phyloP scores from a whole-genome alignment of 1,140 invertebrate species.

The Drosophila kikkawai region DNA sequence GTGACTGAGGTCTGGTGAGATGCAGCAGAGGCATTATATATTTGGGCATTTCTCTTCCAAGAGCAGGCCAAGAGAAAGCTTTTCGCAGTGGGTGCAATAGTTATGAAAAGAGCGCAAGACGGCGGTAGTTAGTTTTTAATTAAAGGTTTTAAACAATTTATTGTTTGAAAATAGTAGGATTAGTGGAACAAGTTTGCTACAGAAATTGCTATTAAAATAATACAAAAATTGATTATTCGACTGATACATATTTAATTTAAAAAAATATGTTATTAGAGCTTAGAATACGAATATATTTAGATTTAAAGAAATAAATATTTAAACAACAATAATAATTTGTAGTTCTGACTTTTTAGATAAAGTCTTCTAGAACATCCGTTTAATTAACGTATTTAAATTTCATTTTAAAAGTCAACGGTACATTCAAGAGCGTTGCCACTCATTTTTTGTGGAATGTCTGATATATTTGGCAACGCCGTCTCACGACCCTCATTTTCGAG shows the following conservation, averaged over 20 bases:
- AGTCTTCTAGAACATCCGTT: not conserved
- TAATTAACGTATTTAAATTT: not conserved
- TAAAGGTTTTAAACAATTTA: not conserved
- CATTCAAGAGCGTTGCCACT: not conserved
- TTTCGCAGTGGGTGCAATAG: conserved; percentile 13
- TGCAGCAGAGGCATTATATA: conserved; percentile 60
- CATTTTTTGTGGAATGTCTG: not conserved
- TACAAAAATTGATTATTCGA: not conserved
- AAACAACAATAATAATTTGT: not conserved
- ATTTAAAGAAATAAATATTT: too few relatives aligned
- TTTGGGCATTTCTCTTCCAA: conserved; percentile 33
- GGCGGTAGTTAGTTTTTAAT: not conserved
- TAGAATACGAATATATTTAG: too few relatives aligned
- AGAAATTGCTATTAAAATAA: not conserved
- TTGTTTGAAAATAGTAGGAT: not conserved
- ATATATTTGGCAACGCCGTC: not conserved
- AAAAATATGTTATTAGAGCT: too few relatives aligned
- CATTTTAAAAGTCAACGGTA: not conserved
- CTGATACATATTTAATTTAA: not conserved
- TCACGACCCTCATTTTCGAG: too few relatives aligned
- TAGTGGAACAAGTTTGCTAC: not conserved
- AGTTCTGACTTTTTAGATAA: not conserved
- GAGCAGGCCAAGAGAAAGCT: conserved; percentile 46
- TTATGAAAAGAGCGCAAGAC: not conserved
- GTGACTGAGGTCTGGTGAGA: conserved; percentile 63